Conservation (phyloP, 2,113 vertebrate species). For the Empidonax traillii region DNA sequence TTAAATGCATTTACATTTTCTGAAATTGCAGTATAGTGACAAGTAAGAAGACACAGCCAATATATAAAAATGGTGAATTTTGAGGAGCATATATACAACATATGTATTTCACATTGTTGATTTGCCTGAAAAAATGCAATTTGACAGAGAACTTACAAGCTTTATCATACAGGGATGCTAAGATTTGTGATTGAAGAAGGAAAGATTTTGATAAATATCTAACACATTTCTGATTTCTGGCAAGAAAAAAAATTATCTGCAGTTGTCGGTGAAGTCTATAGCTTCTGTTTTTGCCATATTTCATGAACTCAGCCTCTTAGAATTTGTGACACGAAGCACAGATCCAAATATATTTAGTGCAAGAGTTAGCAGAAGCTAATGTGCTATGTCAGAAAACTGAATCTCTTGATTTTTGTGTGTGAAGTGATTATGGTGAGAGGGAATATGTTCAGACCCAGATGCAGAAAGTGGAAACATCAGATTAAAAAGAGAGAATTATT, state of each 20-base stretch:
- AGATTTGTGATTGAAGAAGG: not conserved
- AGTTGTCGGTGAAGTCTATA: not conserved
- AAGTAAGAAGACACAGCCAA: not conserved
- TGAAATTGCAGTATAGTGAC: not conserved
- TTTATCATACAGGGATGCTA: not conserved
- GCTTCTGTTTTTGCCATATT: slow-evolving; percentile 2
- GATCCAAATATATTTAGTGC: slow-evolving; percentile 40
- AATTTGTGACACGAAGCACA: slow-evolving; percentile 15
- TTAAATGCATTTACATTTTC: not conserved
- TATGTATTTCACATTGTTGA: not conserved
- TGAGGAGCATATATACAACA: not conserved
- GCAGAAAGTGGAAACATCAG: slow-evolving; percentile 15
- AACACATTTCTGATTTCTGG: not conserved
- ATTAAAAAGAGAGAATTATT: slow-evolving; percentile 23
- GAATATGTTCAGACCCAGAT: slow-evolving; percentile 56
- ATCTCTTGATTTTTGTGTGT: slow-evolving; percentile 55
- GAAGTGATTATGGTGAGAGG: slow-evolving; percentile 39
- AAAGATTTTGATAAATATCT: slow-evolving; percentile 10
- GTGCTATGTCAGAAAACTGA: slow-evolving; percentile 51
- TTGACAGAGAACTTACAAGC: not conserved
- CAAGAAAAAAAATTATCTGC: not conserved
- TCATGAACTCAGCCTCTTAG: slow-evolving; percentile 29
- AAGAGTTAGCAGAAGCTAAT: slow-evolving; percentile 45
- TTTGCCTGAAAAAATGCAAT: not conserved
- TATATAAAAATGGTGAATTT: not conserved